Base-by-base conservation (phyloP, 1,140 invertebrate genomes). In the Thalassaphorura encarpata region DNA sequence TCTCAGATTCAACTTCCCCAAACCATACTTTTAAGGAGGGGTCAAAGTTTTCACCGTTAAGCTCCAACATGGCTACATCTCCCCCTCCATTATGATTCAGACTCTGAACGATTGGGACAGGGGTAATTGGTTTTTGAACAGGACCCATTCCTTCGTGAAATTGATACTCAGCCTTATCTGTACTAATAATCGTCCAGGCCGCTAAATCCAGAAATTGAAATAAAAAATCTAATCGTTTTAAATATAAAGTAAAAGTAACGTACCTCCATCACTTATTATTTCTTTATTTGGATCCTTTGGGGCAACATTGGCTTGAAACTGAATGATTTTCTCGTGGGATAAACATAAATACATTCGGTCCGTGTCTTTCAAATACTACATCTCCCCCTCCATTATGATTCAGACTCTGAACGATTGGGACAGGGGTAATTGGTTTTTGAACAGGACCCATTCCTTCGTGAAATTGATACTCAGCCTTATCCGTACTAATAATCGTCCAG, bases 151-250 rank as follows among this genome's bases (percentile, higher is more conserved):
- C 75, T 36, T 78, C 77, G 77, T 80, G 80, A 67, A 83, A 83
- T 23, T 78, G 78, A 66, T 84, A 83, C 68, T 84, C 82, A 24
- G 80, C 81, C 69, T 83, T 82, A 63, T 84, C 82, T 16, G 82
- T 83, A 42, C 78, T 80, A 56, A 83, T 83, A 66, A 83, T 83
- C 31, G 82, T 83, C 82, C 82, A 83, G 1, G 80, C 79, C n/a
- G 82, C 82, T n/a, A n/a, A n/a, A n/a, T n/a, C n/a, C n/a, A n/a
- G n/a, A n/a, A n/a, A n/a, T n/a, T n/a, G n/a, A n/a, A n/a, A n/a
- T n/a, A n/a, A n/a, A n/a, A n/a, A n/a, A n/a, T n/a, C 6, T 16
- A 33, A 6, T 33, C 16, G 31, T 16, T 33, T 33, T 33, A 8
- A 16, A 8, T 8, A 8, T 8, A 33, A 8, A 8, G 6, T 33